A percentile compares a stretch with the other conserved stretches of the same genome.
phyloP scores from a whole-genome alignment of 2,113 vertebrate genomes.

The Chaetodon auriga region DNA sequence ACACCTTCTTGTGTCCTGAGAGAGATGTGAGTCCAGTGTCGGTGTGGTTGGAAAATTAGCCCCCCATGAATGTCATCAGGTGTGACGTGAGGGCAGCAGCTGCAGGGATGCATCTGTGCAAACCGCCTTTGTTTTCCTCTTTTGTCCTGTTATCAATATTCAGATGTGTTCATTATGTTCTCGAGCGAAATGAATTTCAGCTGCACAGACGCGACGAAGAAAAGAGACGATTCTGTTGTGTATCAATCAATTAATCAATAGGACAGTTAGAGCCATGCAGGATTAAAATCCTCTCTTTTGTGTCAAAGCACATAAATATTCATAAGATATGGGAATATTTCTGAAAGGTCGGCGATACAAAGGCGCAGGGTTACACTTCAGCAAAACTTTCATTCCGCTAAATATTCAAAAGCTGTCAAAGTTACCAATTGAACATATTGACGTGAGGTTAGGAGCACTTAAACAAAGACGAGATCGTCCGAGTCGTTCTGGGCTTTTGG shows the following conservation, averaged over 20 bases:
- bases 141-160: slow-evolving; percentile 38
- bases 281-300: background rate
- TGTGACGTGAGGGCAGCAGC: background rate
- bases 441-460: background rate
- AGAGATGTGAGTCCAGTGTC: background rate
- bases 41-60: background rate
- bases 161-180: slow-evolving; percentile 18
- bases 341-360: background rate
- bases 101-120: slow-evolving; percentile 25
- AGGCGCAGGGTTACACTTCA: background rate
- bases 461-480: background rate
- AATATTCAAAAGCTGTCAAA: background rate
- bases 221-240: background rate
- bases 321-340: background rate
- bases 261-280: background rate
- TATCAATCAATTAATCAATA: background rate
- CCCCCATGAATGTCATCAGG: background rate
- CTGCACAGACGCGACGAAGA: background rate
- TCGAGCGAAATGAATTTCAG: slow-evolving; percentile 5
- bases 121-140: slow-evolving; percentile 14
- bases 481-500: background rate
- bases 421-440: background rate
- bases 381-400: background rate
- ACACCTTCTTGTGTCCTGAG: background rate
- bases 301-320: background rate